Base-by-base conservation (phyloP, 2,888 invertebrate genomes). In the Fragum fragum region DNA sequence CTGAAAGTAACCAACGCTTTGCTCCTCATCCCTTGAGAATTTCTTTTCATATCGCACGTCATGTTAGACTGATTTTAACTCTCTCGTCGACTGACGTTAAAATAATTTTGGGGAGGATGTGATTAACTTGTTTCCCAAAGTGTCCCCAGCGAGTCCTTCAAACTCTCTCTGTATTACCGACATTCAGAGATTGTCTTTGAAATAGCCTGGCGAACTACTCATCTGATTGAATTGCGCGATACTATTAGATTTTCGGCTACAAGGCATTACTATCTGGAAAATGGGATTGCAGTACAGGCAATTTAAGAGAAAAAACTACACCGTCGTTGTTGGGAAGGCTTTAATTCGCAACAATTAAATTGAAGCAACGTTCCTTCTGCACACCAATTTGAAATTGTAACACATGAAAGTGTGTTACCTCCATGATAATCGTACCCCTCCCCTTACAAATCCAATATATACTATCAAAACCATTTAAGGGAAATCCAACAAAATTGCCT, bases 141-240 rank as follows among this genome's bases (percentile, higher is more conserved):
- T 23, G 66, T 66, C 66, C 66, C 66, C 9, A 18, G 42, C 42
- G 66, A 42, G 7, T 66, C n/a, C 42, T 39, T 66, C 47, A 47
- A 47, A 47, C 47, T n/a, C 18, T 47, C 66, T 6, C 23, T 23
- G 42, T 42, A 42, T 66, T 42, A 26, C 66, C 23, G 23, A 21
- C 23, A 36, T 66, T 66, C 66, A 28, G 66, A 66, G 66, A 66
- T 66, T 66, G 66, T 9, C 66, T 66, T 66, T 39, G 55, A 21
- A 66, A 73, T 77, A 77, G 55, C 77, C 26, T 55, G 29, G 29
- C 61, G 68, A 73, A 73, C 59, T 28, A 42, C 39, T 53, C 28
- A 42, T 73, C 73, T 73, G 73, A 78, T 78, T 78, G 57, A 68
- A 59, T 68, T 75, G 73, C 47, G 73, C 73, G 68, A 69, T 59